phyloP scores from a whole-genome alignment of 2,113 vertebrate species.

The Lycaon pictus region DNA sequence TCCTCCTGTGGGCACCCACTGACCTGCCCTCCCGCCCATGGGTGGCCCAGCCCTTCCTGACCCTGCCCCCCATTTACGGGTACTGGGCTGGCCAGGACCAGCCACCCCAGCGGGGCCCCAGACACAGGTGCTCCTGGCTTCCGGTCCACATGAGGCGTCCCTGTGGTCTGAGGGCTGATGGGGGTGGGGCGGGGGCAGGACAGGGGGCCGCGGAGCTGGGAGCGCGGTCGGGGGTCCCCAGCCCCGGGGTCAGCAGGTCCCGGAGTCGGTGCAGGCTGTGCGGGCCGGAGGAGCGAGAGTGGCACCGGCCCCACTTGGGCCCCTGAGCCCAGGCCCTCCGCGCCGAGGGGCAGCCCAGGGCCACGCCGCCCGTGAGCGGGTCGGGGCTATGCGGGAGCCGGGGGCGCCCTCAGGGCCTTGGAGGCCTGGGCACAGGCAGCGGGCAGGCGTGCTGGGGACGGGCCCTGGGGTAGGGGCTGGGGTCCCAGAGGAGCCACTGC shows the following conservation, averaged over 20 bases:
- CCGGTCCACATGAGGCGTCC: neutral
- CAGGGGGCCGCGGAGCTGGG: too few species aligned
- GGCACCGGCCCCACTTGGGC: neutral
- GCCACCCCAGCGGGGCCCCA: neutral
- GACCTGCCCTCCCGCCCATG: neutral
- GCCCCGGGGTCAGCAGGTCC: neutral
- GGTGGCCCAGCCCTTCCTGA: neutral
- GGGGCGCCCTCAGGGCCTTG: too few species aligned
- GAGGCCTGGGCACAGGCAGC: neutral
- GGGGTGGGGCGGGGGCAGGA: neutral
- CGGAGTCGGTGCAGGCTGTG: too few species aligned
- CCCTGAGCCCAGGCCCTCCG: neutral
- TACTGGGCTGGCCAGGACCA: too few species aligned
- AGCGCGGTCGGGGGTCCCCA: neutral
- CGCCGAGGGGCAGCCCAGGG: neutral
- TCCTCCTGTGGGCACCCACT: accelerated
- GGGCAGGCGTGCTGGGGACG: neutral
- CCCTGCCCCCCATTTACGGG: too few species aligned
- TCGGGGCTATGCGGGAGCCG: neutral
- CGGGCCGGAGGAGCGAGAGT: neutral
- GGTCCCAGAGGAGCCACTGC: neutral
- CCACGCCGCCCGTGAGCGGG: neutral
- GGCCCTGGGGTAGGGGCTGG: neutral
- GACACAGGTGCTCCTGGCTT: accelerated
- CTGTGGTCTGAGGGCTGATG: neutral